Percentiles rank a stretch among this genome's conserved stretches.
phyloP scores from a whole-genome alignment of 2,113 vertebrate genomes.

The Crocuta crocuta region DNA sequence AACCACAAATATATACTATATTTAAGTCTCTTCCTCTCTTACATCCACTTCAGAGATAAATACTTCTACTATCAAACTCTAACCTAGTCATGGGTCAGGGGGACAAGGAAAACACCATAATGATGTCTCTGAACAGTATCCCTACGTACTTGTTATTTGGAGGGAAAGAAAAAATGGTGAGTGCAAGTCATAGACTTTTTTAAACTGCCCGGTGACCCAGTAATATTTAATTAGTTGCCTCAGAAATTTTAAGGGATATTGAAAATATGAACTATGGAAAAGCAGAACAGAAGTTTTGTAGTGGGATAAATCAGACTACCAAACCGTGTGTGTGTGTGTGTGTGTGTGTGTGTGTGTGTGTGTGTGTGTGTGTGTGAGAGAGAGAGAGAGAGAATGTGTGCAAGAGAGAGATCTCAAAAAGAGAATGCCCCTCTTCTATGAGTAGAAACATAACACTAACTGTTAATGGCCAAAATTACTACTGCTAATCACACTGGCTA shows the following conservation, averaged over 20 bases:
- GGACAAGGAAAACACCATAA: accelerated
- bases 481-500: neutral
- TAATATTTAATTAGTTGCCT: slow-evolving; percentile 14
- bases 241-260: neutral
- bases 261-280: neutral
- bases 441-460: neutral
- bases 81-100: neutral
- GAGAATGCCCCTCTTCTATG: neutral
- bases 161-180: neutral
- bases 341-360: neutral
- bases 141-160: neutral
- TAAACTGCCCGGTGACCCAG: neutral
- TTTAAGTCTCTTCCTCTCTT: neutral
- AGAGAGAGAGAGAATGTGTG: neutral
- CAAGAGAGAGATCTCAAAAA: neutral
- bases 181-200: neutral
- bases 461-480: neutral
- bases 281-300: neutral
- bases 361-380: neutral
- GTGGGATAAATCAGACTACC: neutral
- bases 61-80: accelerated
- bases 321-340: neutral
- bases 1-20: too few species aligned
- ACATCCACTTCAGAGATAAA: neutral
- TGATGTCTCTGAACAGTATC: neutral